Conservation (phyloP, 1,140 invertebrate genomes). For the Cryptotermes secundus region DNA sequence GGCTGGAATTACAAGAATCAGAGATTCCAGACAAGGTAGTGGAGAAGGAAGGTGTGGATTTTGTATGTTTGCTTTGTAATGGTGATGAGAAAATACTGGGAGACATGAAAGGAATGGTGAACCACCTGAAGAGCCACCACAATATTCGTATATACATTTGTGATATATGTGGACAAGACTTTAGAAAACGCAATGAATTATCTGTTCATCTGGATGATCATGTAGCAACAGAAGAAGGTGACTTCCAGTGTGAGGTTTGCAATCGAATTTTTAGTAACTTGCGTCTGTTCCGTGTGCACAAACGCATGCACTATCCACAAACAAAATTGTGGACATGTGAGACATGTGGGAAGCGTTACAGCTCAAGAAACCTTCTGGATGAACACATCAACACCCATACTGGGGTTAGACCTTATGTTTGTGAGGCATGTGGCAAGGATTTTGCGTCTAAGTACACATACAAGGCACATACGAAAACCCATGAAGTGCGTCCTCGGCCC, state of each 20-base stretch:
- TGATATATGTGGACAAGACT: constrained; percentile 65
- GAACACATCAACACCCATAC: constrained; percentile 72
- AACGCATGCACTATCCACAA: constrained; percentile 61
- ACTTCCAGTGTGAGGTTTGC: constrained; percentile 66
- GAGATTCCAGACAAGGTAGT: constrained; percentile 32
- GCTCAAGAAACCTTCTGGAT: constrained; percentile 63
- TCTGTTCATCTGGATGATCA: constrained; percentile 67
- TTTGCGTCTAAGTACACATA: constrained; percentile 78
- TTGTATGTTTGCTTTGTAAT: constrained; percentile 60
- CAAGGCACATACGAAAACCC: constrained; percentile 73
- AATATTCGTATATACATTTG: constrained; percentile 67
- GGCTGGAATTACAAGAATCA: neutral
- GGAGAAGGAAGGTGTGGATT: constrained; percentile 51
- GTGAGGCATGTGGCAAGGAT: constrained; percentile 64
- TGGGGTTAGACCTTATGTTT: constrained; percentile 65
- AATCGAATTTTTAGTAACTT: constrained; percentile 63
- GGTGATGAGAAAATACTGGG: constrained; percentile 49
- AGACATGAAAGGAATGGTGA: constrained; percentile 59
- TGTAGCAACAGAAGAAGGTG: constrained; percentile 58
- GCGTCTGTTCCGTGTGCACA: constrained; percentile 61
- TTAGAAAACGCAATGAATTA: constrained; percentile 61
- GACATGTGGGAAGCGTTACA: constrained; percentile 64
- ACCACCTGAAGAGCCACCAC: constrained; percentile 61
- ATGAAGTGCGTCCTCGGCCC: constrained; percentile 65
- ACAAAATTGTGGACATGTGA: constrained; percentile 63